Evolutionary conservation across 2,888 invertebrate genomes (phyloP), one percentile per base, ranked within the genome.

Genomic region (Callosobruchus maculatus): DNA sequence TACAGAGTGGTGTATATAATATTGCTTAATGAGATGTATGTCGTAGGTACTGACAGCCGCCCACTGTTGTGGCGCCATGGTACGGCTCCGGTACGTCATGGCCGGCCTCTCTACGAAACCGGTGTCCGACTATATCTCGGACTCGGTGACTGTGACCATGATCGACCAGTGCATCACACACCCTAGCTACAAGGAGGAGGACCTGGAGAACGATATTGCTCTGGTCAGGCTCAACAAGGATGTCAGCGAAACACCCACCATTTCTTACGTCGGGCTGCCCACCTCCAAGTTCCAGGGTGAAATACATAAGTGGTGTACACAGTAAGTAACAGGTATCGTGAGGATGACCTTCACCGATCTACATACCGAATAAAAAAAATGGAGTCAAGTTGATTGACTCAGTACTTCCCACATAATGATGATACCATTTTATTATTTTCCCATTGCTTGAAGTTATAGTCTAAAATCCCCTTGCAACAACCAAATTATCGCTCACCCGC

Each of bases 171-270:
- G 70, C 66, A 69, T 22, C 49, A 72, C 72, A 22, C 74, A 76
- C 67, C 4, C 69, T 0, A 18, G 67, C 4, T 75, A 30, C 31
- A 18, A 74, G 9, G 20, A 70, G 0, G 66, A 26, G 9, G 49
- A 49, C 18, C 13, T 49, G 49, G 1, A 13, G 1, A 49, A 49
- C 49, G 77, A 77, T 21, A 74, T 77, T 0, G 77, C 75, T 30
- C 22, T 77, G 30, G 26, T 68, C 4, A 68, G 22, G 20, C 68
- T 68, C 7, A 0, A 21, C 0, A 21, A 9, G 9, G 13, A 5
- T 68, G 21, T 20, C 4, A 68, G 3, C 4, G 22, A 26, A 20
- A 72, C 26, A 31, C 13, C 13, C 21, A 31, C n/a, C 20, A 72
- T n/a, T n/a, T 21, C 3, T 20, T 72, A 2, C 21, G 68, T 21